These are phyloP conservation scores for Lacerta agilis DNA, from an alignment of 2,797 vertebrate species.

Conservation along the genomic window DNA sequence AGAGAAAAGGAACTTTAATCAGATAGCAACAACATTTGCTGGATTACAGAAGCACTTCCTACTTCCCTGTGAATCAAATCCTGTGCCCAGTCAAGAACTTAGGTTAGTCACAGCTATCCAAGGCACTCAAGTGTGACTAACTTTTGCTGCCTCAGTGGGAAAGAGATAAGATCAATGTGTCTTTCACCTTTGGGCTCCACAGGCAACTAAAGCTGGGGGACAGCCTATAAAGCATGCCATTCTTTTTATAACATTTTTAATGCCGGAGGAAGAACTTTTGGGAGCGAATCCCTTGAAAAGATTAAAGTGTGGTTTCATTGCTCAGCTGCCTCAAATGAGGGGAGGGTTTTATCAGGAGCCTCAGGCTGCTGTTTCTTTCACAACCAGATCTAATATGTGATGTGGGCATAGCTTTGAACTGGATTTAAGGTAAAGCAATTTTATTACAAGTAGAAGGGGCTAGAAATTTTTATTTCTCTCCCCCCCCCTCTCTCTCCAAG, in stretches of 20 bases:
- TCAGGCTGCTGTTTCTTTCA: background rate
- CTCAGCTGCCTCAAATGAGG: background rate
- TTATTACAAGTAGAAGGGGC: background rate
- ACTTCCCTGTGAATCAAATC: background rate
- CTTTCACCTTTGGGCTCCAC: background rate
- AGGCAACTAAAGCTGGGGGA: background rate
- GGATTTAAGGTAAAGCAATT: background rate
- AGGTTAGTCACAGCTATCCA: background rate
- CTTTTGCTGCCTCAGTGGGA: background rate
- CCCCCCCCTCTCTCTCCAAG: conserved; percentile 14
- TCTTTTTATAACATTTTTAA: background rate
- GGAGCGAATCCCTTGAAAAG: conserved; percentile 21
- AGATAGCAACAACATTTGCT: background rate
- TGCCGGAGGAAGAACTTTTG: background rate
- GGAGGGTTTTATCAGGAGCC: background rate
- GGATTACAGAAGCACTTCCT: background rate
- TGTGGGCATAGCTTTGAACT: background rate
- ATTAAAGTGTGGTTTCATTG: conserved; percentile 28
- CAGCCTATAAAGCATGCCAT: background rate
- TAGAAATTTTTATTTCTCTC: conserved; percentile 11
- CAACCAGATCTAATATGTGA: background rate
- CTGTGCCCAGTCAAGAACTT: background rate
- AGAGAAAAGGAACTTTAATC: background rate
- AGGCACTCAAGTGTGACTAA: background rate
- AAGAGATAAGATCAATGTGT: background rate